Base-by-base conservation (phyloP, 35 echinoderm and acorn worm genomes). In the Ophioderma brevispina region DNA sequence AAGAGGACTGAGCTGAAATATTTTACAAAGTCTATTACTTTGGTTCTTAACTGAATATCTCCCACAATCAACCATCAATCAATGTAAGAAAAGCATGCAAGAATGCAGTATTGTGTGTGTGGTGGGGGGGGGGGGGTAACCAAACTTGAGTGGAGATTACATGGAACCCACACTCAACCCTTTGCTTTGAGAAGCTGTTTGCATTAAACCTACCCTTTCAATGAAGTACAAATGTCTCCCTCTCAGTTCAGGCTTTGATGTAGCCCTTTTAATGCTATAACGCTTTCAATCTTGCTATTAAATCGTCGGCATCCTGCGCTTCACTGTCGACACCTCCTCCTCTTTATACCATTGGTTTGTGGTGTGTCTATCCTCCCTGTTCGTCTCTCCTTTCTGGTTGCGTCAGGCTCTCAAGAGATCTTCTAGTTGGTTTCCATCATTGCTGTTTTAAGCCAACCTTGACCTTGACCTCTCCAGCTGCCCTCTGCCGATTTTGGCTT, bases 401-500 rank as follows among this genome's bases (percentile, higher is more conserved):
- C 37, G 0, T 64, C 39, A 5, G 75, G 76, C 30, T 83, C 90
- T 91, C 82, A 21, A 91, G 35, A 19, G 83, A 36, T 13, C 85
- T 91, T 39, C 86, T 82, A 4, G 31, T n/a, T 15, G 21, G 90
- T 80, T 39, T 40, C 38, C 42, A 41, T 23, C 33, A 75, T 38
- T 6, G 81, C 81, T 77, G 46, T 39, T 77, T 87, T 21, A 39
- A 85, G n/a, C 93, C 93, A 32, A 95, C 89, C 93, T 70, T 52
- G 93, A 95, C 70, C 93, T 87, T 39, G 93, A 91, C 32, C 93
- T 76, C 40, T 95, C 93, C 56, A 95, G 88, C 49, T 86, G 35
- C n/a, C 55, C 80, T 86, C 37, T 86, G 83, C 36, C 90, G 78
- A 14, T n/a, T n/a, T 91, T 82, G 35, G 82, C 90, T 91, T 25